Conservation (phyloP, 2,888 invertebrate species). For the Orchesella flavescens region DNA sequence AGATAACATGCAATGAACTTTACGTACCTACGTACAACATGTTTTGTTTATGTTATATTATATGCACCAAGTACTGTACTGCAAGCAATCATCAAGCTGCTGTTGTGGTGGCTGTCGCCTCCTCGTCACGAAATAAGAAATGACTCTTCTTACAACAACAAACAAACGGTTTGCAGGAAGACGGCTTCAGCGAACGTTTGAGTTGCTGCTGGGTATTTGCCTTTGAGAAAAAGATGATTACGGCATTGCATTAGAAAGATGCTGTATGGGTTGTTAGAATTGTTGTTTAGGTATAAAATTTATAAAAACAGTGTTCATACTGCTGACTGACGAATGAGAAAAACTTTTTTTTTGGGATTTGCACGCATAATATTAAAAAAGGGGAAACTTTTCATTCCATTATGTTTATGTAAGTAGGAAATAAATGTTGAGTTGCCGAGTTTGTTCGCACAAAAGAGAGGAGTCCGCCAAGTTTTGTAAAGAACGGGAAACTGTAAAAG, state of each 20-base stretch:
- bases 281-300: no score
- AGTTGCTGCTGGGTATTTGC: no score
- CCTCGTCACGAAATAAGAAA: constrained; percentile 56
- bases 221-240: no score
- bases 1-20: constrained; percentile 2
- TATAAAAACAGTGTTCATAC: no score
- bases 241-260: no score
- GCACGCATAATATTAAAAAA: constrained; percentile 27
- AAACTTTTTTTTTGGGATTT: constrained; percentile 19
- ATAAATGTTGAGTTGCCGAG: not conserved
- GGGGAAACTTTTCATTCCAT: constrained; percentile 1
- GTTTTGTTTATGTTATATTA: not conserved
- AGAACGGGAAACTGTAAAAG: constrained; percentile 37
- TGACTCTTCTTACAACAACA: constrained; percentile 55
- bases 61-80: constrained; percentile 10
- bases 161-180: constrained; percentile 40
- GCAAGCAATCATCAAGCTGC: constrained; percentile 12
- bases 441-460: not conserved
- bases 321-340: constrained; percentile 27
- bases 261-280: no score
- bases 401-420: constrained; percentile 15
- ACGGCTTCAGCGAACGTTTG: not conserved
- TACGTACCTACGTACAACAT: not conserved
- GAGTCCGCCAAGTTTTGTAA: not conserved
- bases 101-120: constrained; percentile 25